Base-by-base conservation (phyloP, 92 coral and sea anemone genomes). In the Paragorgia papillata region DNA sequence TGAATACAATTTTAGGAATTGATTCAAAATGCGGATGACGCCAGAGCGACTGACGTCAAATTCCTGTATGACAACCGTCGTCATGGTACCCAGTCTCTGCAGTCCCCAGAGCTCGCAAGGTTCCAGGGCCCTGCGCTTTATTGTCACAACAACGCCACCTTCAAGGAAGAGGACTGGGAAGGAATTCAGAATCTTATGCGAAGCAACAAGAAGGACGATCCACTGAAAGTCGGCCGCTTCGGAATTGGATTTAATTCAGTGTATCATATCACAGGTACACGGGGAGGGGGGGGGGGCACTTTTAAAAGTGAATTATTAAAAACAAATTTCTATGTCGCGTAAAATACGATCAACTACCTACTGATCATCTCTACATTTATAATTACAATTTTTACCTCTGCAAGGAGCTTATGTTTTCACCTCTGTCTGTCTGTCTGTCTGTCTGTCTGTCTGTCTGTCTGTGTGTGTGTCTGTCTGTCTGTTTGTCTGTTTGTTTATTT, bases 21-120 rank as follows among this genome's bases (percentile, higher is more conserved):
- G 79, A 95, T 95, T 80, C 99, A 95, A 79, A 95, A 95, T 71
- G 99, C 97, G 9, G 99, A 95, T 44, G 99, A 95, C 57, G 99
- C 99, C 14, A 95, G 99, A 31, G 99, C 99, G 33, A 89, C 97
- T 30, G 99, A 95, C 64, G 96, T 95, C 20, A 91, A 86, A 33
- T 91, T 95, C 65, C 88, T 95, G 18, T 95, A 88, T 66, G 99
- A 95, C 69, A 40, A 71, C 35, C 53, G 25, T 2, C 89, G 90
- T 3, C 87, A 85, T 62, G 99, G 95, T 14, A 95, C 85, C 57
- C 74, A 86, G 20, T 84, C 97, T 1, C 89, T 95, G 27, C 35
- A 88, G 70, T 77, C 93, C 56, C 90, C 85, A 34, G 87, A 90
- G 60, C 70, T 95, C 58, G 89, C 91, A 33, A 88, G 84, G 90